Evolutionary conservation across 2,113 vertebrate species (phyloP).

Genomic region (Lophura nycthemera): DNA sequence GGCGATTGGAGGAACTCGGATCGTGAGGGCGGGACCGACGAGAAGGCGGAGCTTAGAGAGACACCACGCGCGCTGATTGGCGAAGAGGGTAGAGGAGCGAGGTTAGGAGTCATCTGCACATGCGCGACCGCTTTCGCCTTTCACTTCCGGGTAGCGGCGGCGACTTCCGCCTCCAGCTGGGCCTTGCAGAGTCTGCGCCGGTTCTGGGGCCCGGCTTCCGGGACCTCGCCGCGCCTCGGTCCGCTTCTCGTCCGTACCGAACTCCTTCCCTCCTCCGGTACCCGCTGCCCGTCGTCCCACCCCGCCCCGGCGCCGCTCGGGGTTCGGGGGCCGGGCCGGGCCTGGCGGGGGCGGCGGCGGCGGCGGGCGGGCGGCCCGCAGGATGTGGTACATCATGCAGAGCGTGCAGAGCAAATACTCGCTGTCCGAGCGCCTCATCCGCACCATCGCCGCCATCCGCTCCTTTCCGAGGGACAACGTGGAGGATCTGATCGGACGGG

Average conservation of each 20-base stretch:
- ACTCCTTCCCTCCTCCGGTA: background rate
- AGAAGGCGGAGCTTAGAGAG: background rate
- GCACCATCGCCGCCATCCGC: conserved; percentile 95
- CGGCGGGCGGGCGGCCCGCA: conserved; percentile 49
- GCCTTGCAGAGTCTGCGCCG: background rate
- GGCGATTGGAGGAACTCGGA: background rate
- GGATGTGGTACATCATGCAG: conserved; percentile 93
- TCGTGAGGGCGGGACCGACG: fast-evolving
- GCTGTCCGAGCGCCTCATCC: conserved; percentile 93
- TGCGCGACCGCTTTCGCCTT: fast-evolving
- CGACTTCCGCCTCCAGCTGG: background rate
- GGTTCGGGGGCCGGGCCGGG: background rate
- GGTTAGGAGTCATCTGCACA: background rate
- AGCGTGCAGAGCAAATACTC: conserved; percentile 97
- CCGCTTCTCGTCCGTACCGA: too few relatives aligned
- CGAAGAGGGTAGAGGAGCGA: fast-evolving
- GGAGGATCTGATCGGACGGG: conserved; percentile 94
- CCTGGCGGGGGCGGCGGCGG: background rate
- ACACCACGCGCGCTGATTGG: background rate
- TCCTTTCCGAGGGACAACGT: conserved; percentile 96
- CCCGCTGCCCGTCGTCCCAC: too few relatives aligned
- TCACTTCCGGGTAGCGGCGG: background rate
- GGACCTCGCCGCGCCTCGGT: too few relatives aligned
- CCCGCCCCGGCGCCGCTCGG: background rate
- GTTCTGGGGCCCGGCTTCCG: background rate